A percentile compares a stretch with the other conserved stretches of the same genome.
Evolutionary conservation across 2,888 invertebrate species (phyloP).

Genomic region (Dione vanillae): DNA sequence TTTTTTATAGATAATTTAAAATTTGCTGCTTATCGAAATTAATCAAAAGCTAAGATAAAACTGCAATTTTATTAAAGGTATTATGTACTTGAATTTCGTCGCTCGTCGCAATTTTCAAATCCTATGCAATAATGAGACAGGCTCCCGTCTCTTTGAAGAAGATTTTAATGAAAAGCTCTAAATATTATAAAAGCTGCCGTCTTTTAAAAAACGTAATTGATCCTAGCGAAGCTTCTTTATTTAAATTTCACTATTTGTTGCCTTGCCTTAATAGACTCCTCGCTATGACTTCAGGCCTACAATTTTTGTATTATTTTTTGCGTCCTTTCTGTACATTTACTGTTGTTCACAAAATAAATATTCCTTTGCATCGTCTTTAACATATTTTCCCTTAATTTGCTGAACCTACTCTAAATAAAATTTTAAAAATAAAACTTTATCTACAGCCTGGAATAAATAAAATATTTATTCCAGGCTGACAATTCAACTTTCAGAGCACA

Average conservation of each 20-base stretch:
- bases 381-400: conserved; percentile 32
- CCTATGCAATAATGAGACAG: conserved; percentile 74
- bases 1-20: too few species aligned
- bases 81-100: conserved; percentile 59
- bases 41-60: conserved; percentile 47
- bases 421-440: conserved; percentile 32
- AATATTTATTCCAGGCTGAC: conserved; percentile 9
- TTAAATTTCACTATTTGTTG: conserved; percentile 49
- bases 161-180: conserved; percentile 73
- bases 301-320: conserved; percentile 44
- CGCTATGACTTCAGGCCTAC: conserved; percentile 44
- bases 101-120: conserved; percentile 65
- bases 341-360: conserved; percentile 38
- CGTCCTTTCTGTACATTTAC: conserved; percentile 38
- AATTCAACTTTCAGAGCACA: background rate
- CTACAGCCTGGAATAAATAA: too few species aligned
- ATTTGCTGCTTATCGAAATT: conserved; percentile 47
- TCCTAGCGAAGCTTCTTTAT: conserved; percentile 49
- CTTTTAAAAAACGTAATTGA: conserved; percentile 72
- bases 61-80: conserved; percentile 55
- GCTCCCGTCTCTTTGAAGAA: conserved; percentile 65
- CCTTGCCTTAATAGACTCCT: conserved; percentile 46
- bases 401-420: conserved; percentile 18
- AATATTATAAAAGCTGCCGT: conserved; percentile 65
- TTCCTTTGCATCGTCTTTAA: conserved; percentile 34